Evolutionary conservation across 2,888 invertebrate genomes (phyloP).

Genomic region (Phyllotreta striolata): DNA sequence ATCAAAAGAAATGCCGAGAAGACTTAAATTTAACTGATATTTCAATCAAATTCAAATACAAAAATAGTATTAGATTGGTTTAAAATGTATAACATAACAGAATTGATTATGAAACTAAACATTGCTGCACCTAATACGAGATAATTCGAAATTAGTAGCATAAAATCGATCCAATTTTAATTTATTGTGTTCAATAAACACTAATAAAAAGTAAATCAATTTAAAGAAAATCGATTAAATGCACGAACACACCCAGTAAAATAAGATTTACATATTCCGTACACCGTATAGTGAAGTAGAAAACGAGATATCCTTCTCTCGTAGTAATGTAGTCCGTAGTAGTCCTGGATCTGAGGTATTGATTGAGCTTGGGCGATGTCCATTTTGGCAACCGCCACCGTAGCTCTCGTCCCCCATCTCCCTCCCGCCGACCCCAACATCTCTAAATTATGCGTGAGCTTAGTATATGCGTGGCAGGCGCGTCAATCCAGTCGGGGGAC

Average conservation of each 20-base stretch:
- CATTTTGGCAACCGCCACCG: constrained; percentile 59
- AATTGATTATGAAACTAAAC: too few species aligned
- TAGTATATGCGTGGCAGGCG: constrained; percentile 61
- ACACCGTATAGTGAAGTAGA: constrained; percentile 8
- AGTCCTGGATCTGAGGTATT: constrained; percentile 59
- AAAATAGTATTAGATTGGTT: background rate
- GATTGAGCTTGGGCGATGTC: constrained; percentile 62
- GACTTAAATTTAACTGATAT: too few species aligned
- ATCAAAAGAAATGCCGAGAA: too few species aligned
- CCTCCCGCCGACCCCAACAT: constrained; percentile 45
- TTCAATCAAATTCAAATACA: too few species aligned
- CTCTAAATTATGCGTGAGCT: constrained; percentile 63
- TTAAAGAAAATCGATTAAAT: too few species aligned
- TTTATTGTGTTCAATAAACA: too few species aligned
- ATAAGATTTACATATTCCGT: constrained; percentile 1
- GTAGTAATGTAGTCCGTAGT: constrained; percentile 52
- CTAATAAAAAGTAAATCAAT: too few species aligned
- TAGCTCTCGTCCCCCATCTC: constrained; percentile 26
- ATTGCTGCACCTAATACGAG: too few species aligned
- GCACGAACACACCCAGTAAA: background rate
- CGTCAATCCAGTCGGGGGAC: constrained; percentile 53
- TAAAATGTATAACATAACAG: too few species aligned
- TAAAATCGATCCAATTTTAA: too few species aligned
- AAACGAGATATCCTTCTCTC: constrained; percentile 30
- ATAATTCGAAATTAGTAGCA: background rate